Evolutionary conservation across 1,140 invertebrate genomes (phyloP).

Genomic region (Eriosoma lanigerum): DNA sequence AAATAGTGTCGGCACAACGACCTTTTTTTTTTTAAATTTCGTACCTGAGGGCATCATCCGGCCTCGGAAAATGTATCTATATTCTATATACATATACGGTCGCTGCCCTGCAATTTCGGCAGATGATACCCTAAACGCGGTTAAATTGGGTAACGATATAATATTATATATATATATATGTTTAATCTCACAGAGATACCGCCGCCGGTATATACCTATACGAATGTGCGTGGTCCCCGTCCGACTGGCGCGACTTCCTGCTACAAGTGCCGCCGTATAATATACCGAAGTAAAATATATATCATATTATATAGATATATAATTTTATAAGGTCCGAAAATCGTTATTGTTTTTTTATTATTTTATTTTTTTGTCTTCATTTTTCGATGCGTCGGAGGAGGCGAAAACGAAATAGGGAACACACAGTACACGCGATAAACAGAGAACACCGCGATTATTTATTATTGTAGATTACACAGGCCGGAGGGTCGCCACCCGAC

Average conservation of each 20-base stretch:
- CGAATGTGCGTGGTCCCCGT: not conserved
- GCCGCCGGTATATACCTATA: not conserved
- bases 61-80: too few relatives aligned
- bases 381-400: not conserved
- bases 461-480: conserved; percentile 50
- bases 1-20: too few relatives aligned
- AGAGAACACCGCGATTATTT: conserved; percentile 38
- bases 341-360: conserved; percentile 25
- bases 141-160: conserved; percentile 43
- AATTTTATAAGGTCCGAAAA: conserved; percentile 30
- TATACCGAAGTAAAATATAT: not conserved
- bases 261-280: not conserved
- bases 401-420: not conserved
- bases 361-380: too few relatives aligned
- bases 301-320: not conserved
- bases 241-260: conserved; percentile 32
- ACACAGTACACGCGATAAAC: not conserved
- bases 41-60: conserved; percentile 35
- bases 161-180: too few relatives aligned
- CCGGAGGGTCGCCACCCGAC: conserved; percentile 38
- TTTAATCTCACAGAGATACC: conserved; percentile 4
- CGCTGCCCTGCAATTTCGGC: conserved; percentile 18
- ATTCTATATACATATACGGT: too few relatives aligned
- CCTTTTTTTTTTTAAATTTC: too few relatives aligned
- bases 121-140: conserved; percentile 28